Evolutionary conservation across 2,113 vertebrate genomes (phyloP), one percentile per base, ranked within the genome.

Genomic region (Tamias sibiricus): DNA sequence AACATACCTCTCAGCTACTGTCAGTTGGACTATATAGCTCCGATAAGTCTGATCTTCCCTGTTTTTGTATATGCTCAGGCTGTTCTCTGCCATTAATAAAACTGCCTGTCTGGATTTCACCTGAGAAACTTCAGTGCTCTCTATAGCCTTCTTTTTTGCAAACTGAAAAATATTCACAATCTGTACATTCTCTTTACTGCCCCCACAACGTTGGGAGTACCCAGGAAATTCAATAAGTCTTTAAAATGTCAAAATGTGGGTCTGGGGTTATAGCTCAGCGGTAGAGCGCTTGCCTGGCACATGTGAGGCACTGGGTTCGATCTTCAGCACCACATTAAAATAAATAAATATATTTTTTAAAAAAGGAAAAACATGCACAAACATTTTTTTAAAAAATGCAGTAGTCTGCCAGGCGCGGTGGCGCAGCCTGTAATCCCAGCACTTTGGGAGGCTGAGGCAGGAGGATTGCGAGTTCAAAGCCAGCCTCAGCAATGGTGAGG

Each of bases 151-250:
- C 62, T 64, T 30, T 30, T 30, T 64, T 64, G 62, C 13, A 74
- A 75, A 54, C 52, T 80, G 54, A 87, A 94, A 97, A 97, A 97
- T 94, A 96, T 97, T 97, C 91, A 96, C 74, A 94, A 81, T 90
- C 71, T 30, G 12, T 49, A 89, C 72, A 84, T 24, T 91, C 76
- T 68, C 64, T 32, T 84, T 40, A 32, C 11, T 42, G 85, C 54
- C 75, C 83, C 83, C 57, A 62, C 26, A 35, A 28, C 6, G 57
- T 90, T 54, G 35, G 90, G 81, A 90, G 30, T 64, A 49, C 49
- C 30, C 49, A 71, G 57, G 69, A 86, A 92, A 88, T 47, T 66
- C 42, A 75, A 16, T 0, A 10, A 92, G 54, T 83, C 94, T 81
- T 90, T 75, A 91, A 94, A 92, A 91, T 66, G 57, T 82, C 82